These are phyloP conservation scores for Drosophila fungiperda DNA, from an alignment of 2,888 invertebrate genomes.

Conservation along the genomic window DNA sequence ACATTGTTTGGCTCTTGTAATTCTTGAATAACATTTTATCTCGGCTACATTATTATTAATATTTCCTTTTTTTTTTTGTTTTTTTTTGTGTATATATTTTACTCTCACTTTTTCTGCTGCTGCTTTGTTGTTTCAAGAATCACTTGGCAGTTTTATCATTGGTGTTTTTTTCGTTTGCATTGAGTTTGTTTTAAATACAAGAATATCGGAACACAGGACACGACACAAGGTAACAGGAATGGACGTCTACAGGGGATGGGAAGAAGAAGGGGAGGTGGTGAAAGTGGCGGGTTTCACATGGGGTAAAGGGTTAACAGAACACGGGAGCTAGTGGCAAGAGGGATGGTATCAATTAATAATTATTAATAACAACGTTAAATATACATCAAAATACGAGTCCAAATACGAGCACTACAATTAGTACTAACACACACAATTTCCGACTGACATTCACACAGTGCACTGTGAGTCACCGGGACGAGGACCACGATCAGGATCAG, in stretches of 20 bases:
- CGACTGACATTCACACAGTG: not conserved
- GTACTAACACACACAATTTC: constrained; percentile 27
- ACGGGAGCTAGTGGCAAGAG: constrained; percentile 59
- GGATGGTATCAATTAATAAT: constrained; percentile 34
- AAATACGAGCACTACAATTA: constrained; percentile 19
- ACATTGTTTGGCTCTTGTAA: constrained; percentile 22
- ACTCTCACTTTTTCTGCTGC: constrained; percentile 28
- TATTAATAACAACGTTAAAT: constrained; percentile 49
- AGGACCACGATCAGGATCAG: too few species aligned
- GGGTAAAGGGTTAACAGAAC: constrained; percentile 45
- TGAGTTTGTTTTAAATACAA: constrained; percentile 13
- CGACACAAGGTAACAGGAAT: not conserved
- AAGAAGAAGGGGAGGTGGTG: not conserved
- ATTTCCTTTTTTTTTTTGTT: not conserved
- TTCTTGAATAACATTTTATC: constrained; percentile 15
- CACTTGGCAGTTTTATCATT: constrained; percentile 66
- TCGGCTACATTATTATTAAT: constrained; percentile 11
- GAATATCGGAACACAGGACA: not conserved
- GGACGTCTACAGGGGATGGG: not conserved
- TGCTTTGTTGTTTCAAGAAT: constrained; percentile 33
- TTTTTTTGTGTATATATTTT: constrained; percentile 2
- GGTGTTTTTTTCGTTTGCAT: constrained; percentile 60
- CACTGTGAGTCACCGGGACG: not conserved
- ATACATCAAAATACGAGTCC: constrained; percentile 27
- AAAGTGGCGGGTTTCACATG: constrained; percentile 37